A percentile compares a stretch with the other conserved stretches of the same genome.
phyloP scores from a whole-genome alignment of 2,113 vertebrate genomes.

The Leptobrachium leishanense region DNA sequence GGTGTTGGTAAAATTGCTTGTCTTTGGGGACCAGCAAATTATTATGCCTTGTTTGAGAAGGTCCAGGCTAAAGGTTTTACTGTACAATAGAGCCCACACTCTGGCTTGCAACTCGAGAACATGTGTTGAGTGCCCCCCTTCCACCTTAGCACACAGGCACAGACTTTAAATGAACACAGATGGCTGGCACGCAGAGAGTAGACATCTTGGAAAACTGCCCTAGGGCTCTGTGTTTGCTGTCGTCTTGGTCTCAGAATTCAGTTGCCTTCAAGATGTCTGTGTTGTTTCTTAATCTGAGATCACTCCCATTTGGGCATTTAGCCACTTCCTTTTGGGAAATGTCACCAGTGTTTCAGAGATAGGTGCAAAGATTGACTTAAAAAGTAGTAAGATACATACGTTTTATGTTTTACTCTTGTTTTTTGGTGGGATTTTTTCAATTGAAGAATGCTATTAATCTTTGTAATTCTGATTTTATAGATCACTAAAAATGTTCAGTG shows the following conservation, averaged over 20 bases:
- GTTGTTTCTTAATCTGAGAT: constrained; percentile 84
- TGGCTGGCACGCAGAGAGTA: constrained; percentile 77
- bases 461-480: too few relatives aligned
- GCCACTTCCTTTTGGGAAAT: constrained; percentile 82
- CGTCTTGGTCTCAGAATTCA: constrained; percentile 65
- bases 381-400: too few relatives aligned
- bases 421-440: too few relatives aligned
- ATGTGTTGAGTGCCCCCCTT: constrained; percentile 61
- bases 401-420: too few relatives aligned
- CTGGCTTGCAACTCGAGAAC: constrained; percentile 86
- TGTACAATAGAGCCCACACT: constrained; percentile 80
- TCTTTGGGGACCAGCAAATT: constrained; percentile 75
- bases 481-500: too few relatives aligned
- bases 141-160: constrained; percentile 51
- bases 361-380: constrained; percentile 76
- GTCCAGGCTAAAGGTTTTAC: constrained; percentile 78
- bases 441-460: too few relatives aligned
- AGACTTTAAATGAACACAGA: constrained; percentile 90
- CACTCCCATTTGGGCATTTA: constrained; percentile 73
- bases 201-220: constrained; percentile 70
- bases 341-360: constrained; percentile 75
- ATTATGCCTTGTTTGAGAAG: constrained; percentile 79
- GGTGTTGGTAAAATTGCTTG: constrained; percentile 80
- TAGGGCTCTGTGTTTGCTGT: constrained; percentile 67
- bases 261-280: constrained; percentile 77